A percentile compares a stretch with the other conserved stretches of the same genome.
phyloP scores from a whole-genome alignment of 2,797 vertebrate species.

The Allobates femoralis region DNA sequence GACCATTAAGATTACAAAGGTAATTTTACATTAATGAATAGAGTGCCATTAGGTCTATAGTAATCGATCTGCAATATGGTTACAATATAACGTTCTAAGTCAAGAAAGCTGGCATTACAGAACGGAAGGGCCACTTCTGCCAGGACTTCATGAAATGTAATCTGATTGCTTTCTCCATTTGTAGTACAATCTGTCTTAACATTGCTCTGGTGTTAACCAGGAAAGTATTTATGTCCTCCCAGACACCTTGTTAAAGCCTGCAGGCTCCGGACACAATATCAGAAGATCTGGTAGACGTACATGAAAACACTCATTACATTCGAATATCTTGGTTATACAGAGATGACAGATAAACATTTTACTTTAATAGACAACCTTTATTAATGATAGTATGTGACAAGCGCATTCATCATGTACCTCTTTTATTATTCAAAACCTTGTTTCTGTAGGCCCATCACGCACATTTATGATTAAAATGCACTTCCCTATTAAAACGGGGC shows the following conservation, averaged over 20 bases:
- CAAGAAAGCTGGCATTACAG: background rate
- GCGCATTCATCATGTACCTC: slow-evolving; percentile 31
- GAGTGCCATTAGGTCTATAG: background rate
- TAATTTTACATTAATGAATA: too few relatives aligned
- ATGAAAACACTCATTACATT: slow-evolving; percentile 27
- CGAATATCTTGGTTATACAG: slow-evolving; percentile 33
- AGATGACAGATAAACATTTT: slow-evolving; percentile 31
- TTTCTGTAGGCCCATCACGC: slow-evolving; percentile 14
- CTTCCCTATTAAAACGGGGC: background rate
- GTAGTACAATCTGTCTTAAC: background rate
- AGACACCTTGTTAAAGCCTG: background rate
- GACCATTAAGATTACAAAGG: background rate
- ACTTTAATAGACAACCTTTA: slow-evolving; percentile 30
- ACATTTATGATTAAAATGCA: slow-evolving; percentile 38
- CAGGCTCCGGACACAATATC: background rate
- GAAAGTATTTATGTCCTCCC: background rate
- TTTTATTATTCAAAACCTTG: slow-evolving; percentile 10
- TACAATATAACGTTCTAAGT: background rate
- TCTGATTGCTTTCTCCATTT: background rate
- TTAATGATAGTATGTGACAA: slow-evolving; percentile 40
- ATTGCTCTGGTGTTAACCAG: background rate
- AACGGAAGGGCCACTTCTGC: background rate
- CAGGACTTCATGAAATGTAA: background rate
- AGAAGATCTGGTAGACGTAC: background rate
- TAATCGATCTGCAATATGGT: background rate